Evolutionary conservation across 2,113 vertebrate genomes (phyloP).

Genomic region (Rostratula benghalensis): DNA sequence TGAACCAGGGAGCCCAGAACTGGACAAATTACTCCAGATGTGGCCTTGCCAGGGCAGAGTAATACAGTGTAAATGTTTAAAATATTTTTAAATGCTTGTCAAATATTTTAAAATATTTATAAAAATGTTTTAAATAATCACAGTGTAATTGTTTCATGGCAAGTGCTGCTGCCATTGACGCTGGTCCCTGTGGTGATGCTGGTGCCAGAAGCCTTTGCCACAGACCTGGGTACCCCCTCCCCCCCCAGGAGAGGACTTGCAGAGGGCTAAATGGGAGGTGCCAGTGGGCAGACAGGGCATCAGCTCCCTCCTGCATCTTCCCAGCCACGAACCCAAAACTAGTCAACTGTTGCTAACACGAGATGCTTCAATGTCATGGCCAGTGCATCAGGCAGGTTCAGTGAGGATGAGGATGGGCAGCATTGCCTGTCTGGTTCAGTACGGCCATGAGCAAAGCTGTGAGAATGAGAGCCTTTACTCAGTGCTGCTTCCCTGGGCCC

Average conservation of each 20-base stretch:
- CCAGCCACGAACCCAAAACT: background rate
- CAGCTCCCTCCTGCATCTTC: background rate
- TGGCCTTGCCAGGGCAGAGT: no score
- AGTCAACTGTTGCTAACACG: background rate
- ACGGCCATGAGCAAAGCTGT: background rate
- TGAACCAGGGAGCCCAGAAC: no score
- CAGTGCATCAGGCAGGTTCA: background rate
- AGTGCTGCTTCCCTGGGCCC: background rate
- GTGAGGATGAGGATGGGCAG: background rate
- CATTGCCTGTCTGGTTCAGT: accelerated
- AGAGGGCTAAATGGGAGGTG: background rate
- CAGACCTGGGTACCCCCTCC: background rate
- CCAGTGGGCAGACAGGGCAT: no score
- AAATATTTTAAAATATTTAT: no score
- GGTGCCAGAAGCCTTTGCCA: background rate
- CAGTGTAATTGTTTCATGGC: background rate
- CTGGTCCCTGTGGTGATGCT: background rate
- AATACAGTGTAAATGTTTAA: no score
- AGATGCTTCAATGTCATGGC: background rate
- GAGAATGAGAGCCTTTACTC: background rate
- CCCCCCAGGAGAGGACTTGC: background rate
- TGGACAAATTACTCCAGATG: no score
- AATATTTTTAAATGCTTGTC: no score
- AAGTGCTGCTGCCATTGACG: background rate
- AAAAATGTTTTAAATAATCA: no score